phyloP scores from a whole-genome alignment of 2,797 vertebrate genomes.

The Chelon auratus region DNA sequence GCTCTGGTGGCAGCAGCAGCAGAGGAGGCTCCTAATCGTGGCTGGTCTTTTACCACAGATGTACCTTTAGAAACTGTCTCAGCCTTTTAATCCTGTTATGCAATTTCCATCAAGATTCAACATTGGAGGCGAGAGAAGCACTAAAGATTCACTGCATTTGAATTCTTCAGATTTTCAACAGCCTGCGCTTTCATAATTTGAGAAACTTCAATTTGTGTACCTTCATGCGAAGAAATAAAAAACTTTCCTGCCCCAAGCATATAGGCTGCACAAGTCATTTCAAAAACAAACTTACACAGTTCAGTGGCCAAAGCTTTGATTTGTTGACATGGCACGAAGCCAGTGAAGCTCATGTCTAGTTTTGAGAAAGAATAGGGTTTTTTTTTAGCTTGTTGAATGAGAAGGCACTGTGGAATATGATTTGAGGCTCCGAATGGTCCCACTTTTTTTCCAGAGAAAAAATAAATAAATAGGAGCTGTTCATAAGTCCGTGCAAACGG shows the following conservation, averaged over 20 bases:
- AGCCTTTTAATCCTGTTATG: conserved; percentile 47
- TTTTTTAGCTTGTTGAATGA: conserved; percentile 2
- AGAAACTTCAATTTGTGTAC: conserved; percentile 28
- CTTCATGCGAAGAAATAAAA: conserved; percentile 17
- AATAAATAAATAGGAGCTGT: background rate
- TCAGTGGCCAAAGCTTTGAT: conserved; percentile 38
- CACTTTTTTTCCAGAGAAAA: background rate
- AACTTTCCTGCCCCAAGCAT: background rate
- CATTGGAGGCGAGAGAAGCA: conserved; percentile 17
- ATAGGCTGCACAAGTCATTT: conserved; percentile 9
- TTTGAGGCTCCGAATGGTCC: conserved; percentile 13
- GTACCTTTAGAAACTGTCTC: conserved; percentile 34
- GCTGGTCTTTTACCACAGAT: conserved; percentile 51
- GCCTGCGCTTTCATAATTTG: conserved; percentile 10
- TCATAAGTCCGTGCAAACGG: background rate
- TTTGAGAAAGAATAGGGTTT: conserved; percentile 5
- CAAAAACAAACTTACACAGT: conserved; percentile 24
- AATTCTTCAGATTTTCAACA: conserved; percentile 19
- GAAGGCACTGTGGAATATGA: background rate
- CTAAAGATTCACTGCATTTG: conserved; percentile 16
- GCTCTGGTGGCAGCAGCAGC: conserved; percentile 36
- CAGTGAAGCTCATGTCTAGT: conserved; percentile 16
- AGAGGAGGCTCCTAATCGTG: conserved; percentile 42
- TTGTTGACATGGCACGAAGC: conserved; percentile 32
- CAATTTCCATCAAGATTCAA: conserved; percentile 39